phyloP scores from a whole-genome alignment of 1,140 invertebrate species.

The Diachasma alloeum region DNA sequence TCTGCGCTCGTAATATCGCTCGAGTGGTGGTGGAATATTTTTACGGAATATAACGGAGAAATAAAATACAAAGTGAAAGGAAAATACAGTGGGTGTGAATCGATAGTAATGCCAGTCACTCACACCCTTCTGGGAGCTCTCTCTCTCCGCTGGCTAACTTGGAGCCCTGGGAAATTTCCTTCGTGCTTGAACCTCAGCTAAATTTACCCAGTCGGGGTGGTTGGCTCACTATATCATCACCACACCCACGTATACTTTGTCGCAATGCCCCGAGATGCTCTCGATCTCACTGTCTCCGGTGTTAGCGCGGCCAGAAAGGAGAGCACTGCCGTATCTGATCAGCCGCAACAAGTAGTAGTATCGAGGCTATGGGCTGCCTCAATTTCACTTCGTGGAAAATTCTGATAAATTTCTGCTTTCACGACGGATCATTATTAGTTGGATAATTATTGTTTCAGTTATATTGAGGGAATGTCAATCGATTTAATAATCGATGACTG shows the following conservation, averaged over 20 bases:
- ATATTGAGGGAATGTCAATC: no score
- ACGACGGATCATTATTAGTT: no score
- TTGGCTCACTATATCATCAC: not conserved
- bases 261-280: not conserved
- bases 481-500: no score
- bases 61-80: not conserved
- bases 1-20: not conserved
- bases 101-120: not conserved
- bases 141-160: not conserved
- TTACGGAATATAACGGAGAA: not conserved
- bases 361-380: not conserved
- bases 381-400: not conserved
- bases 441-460: no score
- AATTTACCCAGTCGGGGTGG: not conserved
- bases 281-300: not conserved
- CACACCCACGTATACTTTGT: not conserved
- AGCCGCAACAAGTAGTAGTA: constrained; percentile 48
- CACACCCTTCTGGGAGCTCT: not conserved
- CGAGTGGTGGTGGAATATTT: not conserved
- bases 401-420: not conserved
- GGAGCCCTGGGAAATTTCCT: constrained; percentile 8
- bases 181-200: not conserved
- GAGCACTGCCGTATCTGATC: constrained; percentile 34
- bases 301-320: constrained; percentile 11
- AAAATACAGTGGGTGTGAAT: constrained; percentile 8